These are phyloP conservation scores for Tinea pellionella DNA, from an alignment of 2,888 invertebrate species.

Conservation along the genomic window DNA sequence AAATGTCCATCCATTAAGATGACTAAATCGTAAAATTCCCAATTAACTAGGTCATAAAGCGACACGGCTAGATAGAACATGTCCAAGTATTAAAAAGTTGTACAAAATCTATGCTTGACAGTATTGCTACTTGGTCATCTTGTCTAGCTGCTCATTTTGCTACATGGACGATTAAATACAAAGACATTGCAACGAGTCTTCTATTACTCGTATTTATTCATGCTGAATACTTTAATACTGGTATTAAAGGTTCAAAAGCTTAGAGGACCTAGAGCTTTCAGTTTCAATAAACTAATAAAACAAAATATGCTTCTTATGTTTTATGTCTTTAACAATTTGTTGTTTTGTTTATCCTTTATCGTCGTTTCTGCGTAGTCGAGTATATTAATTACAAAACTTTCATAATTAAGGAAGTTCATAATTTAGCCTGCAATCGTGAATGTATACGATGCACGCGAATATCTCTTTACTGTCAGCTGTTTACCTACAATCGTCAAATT, in stretches of 20 bases:
- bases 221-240: neutral
- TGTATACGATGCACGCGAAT: constrained; percentile 8
- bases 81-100: too few species aligned
- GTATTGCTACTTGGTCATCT: too few species aligned
- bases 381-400: constrained; percentile 8
- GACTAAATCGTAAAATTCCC: too few species aligned
- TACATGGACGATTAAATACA: too few species aligned
- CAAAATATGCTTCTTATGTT: neutral
- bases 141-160: too few species aligned
- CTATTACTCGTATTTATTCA: neutral
- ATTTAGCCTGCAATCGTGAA: constrained; percentile 1
- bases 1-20: too few species aligned
- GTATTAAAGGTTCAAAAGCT: neutral
- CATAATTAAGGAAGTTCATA: constrained; percentile 13
- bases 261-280: neutral
- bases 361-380: neutral
- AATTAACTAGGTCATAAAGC: too few species aligned
- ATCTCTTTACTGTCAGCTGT: constrained; percentile 10
- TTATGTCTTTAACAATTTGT: neutral
- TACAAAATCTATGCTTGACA: too few species aligned
- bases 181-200: too few species aligned
- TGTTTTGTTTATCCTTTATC: neutral
- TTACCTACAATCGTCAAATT: neutral
- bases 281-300: neutral
- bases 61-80: too few species aligned